Evolutionary conservation across 2,888 invertebrate genomes (phyloP), one percentile per base, ranked within the genome.

Genomic region (Cylloceria caligata): DNA sequence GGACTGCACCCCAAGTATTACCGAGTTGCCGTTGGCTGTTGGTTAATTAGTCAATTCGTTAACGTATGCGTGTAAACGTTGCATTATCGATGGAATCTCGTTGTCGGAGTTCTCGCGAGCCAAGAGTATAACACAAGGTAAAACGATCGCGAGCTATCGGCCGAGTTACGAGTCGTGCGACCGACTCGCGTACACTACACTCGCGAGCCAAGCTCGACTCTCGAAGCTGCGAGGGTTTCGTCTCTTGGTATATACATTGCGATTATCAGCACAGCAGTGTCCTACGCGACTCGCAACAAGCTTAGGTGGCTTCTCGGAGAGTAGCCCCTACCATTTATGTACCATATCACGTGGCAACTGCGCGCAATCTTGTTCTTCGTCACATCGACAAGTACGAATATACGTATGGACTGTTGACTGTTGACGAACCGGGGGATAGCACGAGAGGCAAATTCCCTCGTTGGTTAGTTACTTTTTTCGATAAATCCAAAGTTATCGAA

Each of bases 291-390:
- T 45, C 45, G 45, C 45, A 4, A 60, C 4, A 3, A 16, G 62
- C 39, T 39, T 62, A 36, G 39, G 39, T n/a, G 16, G 9, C 16
- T 45, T n/a, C 47, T 67, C 47, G 27, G 27, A 30, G 24, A 55
- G 55, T n/a, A 27, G 27, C 30, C 30, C 30, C 30, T 30, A 30
- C 30, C 30, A 30, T 30, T 3, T 45, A 16, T 16, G 16, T 5
- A 84, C 88, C 86, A 86, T 87, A 86, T 86, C 88, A 86, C 27
- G 55, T 88, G 87, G 88, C 88, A 88, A 88, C 88, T 83, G 85
- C 87, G 69, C 81, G 85, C 83, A 88, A 88, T 83, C 36, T 68
- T 16, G 47, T 67, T 68, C 68, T 30, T 36, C 68, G 68, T 52
- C 36, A 11, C 13, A 1, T 19, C 19, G 62, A 62, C 39, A 62